A percentile compares a stretch with the other conserved stretches of the same genome.
These are phyloP conservation scores for Tragelaphus eurycerus DNA, from an alignment of 2,797 vertebrate species.

Conservation along the genomic window DNA sequence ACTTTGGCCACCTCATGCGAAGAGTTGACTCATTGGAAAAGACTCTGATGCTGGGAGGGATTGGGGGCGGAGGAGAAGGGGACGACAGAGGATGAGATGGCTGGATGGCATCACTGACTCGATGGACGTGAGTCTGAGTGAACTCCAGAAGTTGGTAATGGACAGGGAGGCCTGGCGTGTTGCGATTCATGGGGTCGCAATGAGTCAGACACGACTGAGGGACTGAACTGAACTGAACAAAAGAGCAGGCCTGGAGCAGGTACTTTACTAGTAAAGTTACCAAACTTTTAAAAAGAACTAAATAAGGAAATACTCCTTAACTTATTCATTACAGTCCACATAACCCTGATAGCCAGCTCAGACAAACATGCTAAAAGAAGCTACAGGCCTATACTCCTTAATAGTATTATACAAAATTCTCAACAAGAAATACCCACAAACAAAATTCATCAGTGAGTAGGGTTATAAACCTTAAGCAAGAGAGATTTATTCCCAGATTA, in stretches of 20 bases:
- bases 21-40: too few species aligned
- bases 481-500: neutral
- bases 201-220: too few species aligned
- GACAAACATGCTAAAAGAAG: neutral
- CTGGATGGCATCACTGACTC: too few species aligned
- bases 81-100: too few species aligned
- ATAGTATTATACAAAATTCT: neutral
- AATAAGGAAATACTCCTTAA: neutral
- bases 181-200: rapidly evolving
- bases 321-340: neutral
- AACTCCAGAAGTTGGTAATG: too few species aligned
- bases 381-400: neutral
- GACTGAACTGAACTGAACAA: neutral
- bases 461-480: neutral
- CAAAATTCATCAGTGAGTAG: neutral
- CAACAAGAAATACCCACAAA: neutral
- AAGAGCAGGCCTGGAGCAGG: neutral
- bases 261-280: neutral
- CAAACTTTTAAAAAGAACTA: neutral
- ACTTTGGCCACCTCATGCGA: too few species aligned
- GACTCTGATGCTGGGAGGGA: too few species aligned
- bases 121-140: rapidly evolving
- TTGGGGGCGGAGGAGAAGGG: too few species aligned
- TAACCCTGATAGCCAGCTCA: neutral
- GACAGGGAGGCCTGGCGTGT: rapidly evolving